A percentile compares a stretch with the other conserved stretches of the same genome.
Conservation (phyloP, 2,888 invertebrate species). For the Oegoconia quadripuncta region DNA sequence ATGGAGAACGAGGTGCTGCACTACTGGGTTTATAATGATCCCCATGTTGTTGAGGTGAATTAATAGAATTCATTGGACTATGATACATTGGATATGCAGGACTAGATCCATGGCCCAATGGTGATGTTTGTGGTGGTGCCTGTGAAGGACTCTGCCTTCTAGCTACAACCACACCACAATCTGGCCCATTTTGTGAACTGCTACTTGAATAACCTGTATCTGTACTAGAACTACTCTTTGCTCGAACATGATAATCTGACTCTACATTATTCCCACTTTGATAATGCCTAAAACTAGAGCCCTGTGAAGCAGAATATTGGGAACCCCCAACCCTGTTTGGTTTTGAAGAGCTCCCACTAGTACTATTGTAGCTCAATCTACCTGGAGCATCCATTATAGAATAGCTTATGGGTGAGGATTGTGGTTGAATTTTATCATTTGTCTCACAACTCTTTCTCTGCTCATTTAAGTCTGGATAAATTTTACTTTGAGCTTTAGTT, state of each 20-base stretch:
- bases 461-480: conserved; percentile 84
- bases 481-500: conserved; percentile 88
- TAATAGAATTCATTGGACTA: conserved; percentile 88
- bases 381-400: conserved; percentile 86
- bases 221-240: conserved; percentile 81
- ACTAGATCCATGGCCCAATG: conserved; percentile 86
- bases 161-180: conserved; percentile 82
- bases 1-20: conserved; percentile 83
- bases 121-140: conserved; percentile 85
- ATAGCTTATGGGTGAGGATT: conserved; percentile 87
- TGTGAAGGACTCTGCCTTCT: conserved; percentile 84
- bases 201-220: conserved; percentile 82
- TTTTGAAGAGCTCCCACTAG: conserved; percentile 72
- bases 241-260: conserved; percentile 80
- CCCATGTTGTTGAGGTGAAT: conserved; percentile 84
- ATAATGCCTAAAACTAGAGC: conserved; percentile 81
- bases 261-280: conserved; percentile 80
- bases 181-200: conserved; percentile 82
- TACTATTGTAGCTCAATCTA: conserved; percentile 80
- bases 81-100: conserved; percentile 92
- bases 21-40: conserved; percentile 72
- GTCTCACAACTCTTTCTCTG: conserved; percentile 78
- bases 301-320: conserved; percentile 73
- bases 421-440: conserved; percentile 74
- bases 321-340: conserved; percentile 68